Conservation (phyloP, 2,797 vertebrate genomes). For the Fratercula arctica region DNA sequence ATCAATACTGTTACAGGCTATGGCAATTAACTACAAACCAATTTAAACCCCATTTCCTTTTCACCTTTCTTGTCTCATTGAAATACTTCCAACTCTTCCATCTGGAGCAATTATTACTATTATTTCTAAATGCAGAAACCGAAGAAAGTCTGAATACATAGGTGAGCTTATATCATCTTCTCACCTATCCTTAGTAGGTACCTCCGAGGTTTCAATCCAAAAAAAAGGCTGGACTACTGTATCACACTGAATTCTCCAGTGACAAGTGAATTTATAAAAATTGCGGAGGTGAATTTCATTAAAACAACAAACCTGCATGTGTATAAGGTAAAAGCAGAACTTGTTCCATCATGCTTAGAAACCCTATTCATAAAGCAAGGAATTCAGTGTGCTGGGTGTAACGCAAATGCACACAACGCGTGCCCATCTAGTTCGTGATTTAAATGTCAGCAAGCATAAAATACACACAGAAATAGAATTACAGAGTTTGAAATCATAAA, state of each 20-base stretch:
- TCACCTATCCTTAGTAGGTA: not conserved
- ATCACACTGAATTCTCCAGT: not conserved
- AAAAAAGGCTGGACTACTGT: not conserved
- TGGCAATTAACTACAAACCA: constrained; percentile 58
- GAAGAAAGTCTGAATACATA: not conserved
- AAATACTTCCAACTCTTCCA: constrained; percentile 41
- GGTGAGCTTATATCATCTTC: not conserved
- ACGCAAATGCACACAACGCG: not conserved
- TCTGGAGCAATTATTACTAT: not conserved
- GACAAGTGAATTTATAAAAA: not conserved
- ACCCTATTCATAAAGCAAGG: not conserved
- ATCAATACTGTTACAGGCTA: constrained; percentile 55
- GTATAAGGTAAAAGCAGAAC: not conserved
- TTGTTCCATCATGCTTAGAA: not conserved
- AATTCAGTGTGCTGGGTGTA: not conserved
- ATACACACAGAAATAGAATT: not conserved
- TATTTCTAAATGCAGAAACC: not conserved
- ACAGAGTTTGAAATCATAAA: not conserved
- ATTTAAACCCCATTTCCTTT: constrained; percentile 54
- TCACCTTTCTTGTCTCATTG: not conserved
- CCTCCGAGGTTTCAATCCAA: not conserved
- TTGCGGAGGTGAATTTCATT: not conserved
- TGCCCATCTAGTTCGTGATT: not conserved
- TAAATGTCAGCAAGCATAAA: not conserved
- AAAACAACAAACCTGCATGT: not conserved